These are phyloP conservation scores for Coccyzus lansbergi DNA, from an alignment of 2,797 vertebrate genomes.

Conservation along the genomic window DNA sequence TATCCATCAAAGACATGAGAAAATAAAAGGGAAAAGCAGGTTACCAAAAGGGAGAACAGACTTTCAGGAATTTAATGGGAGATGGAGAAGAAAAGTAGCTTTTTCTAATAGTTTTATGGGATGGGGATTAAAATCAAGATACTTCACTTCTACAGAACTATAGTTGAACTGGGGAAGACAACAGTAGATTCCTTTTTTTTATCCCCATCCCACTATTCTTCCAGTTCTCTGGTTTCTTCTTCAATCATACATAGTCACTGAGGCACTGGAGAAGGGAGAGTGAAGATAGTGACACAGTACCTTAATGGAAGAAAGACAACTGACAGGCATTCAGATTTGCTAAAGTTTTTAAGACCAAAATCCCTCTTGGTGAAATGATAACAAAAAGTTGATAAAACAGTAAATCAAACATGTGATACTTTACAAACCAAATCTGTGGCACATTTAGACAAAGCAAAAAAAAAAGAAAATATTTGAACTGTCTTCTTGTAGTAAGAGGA, in stretches of 20 bases:
- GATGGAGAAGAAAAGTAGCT: too few relatives aligned
- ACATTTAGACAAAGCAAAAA: neutral
- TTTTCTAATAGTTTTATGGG: neutral
- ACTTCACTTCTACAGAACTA: neutral
- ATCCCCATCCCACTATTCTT: neutral
- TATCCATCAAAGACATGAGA: neutral
- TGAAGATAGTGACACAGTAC: neutral
- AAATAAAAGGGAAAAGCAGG: neutral
- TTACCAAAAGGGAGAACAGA: neutral
- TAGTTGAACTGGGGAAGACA: neutral
- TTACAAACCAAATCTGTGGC: neutral
- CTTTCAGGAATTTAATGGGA: neutral
- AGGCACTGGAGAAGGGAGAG: neutral
- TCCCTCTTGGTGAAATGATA: neutral
- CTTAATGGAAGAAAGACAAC: neutral
- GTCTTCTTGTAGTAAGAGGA: neutral
- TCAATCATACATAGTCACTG: neutral
- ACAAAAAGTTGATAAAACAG: neutral
- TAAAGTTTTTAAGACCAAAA: neutral
- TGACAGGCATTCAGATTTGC: neutral
- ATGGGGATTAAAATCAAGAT: neutral
- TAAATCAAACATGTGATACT: neutral
- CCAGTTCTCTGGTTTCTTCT: neutral
- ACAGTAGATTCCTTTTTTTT: neutral
- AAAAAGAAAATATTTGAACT: neutral